These are phyloP conservation scores for Lordiphosa fenestrarum DNA, from an alignment of 2,888 invertebrate genomes.

Conservation along the genomic window DNA sequence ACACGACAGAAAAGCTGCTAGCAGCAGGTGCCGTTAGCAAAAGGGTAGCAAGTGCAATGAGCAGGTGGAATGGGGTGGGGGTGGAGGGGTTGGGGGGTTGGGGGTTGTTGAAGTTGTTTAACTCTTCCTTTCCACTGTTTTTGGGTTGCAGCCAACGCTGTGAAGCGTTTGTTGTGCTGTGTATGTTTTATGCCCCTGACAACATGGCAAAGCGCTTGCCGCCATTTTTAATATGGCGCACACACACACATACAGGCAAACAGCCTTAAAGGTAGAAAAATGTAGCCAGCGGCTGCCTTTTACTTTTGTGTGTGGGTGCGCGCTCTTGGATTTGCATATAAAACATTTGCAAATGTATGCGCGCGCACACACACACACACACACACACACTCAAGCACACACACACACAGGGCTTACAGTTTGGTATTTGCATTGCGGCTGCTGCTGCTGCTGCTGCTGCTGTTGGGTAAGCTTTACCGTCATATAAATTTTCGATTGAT, in stretches of 20 bases:
- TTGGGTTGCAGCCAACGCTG: too few species aligned
- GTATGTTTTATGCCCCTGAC: slow-evolving; percentile 39
- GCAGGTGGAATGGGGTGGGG: slow-evolving; percentile 28
- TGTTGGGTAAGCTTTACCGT: slow-evolving; percentile 55
- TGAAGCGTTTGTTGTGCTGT: slow-evolving; percentile 42
- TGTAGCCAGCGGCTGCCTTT: slow-evolving; percentile 39
- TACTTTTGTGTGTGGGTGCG: slow-evolving; percentile 15
- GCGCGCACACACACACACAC: slow-evolving; percentile 45
- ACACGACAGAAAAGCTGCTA: slow-evolving; percentile 36
- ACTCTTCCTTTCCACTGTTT: slow-evolving; percentile 1
- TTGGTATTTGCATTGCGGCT: slow-evolving; percentile 55
- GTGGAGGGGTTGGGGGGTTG: slow-evolving; percentile 23
- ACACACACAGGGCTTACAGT: slow-evolving; percentile 25
- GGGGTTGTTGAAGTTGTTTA: slow-evolving; percentile 9
- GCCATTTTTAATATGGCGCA: slow-evolving; percentile 76
- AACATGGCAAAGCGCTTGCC: slow-evolving; percentile 46
- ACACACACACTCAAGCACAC: slow-evolving; percentile 14
- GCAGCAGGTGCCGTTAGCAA: slow-evolving; percentile 56
- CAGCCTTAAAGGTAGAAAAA: slow-evolving; percentile 47
- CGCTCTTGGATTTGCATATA: slow-evolving; percentile 62
- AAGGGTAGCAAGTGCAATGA: slow-evolving; percentile 48
- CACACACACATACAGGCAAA: slow-evolving; percentile 32
- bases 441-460: background rate
- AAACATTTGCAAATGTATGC: slow-evolving; percentile 68
- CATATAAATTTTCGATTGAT: slow-evolving; percentile 77